Evolutionary conservation across 2,888 invertebrate species (phyloP).

Genomic region (Cantharis rustica): DNA sequence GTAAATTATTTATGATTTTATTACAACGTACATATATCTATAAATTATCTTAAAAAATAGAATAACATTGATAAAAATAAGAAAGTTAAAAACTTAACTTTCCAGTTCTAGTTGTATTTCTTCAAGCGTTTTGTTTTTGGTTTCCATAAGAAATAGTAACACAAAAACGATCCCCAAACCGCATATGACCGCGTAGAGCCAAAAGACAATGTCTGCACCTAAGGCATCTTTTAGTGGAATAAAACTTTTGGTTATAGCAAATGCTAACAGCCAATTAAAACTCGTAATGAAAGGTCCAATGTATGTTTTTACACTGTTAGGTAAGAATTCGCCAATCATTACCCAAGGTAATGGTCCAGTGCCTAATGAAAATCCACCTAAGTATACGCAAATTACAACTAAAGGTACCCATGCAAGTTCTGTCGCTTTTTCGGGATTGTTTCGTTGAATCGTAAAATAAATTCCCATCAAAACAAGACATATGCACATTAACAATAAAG

Average conservation of each 20-base stretch:
- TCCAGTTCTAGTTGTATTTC: conserved; percentile 56
- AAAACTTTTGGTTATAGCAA: conserved; percentile 55
- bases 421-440: conserved; percentile 50
- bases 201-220: conserved; percentile 56
- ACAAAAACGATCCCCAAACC: conserved; percentile 57
- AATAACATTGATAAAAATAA: too few species aligned
- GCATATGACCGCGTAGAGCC: conserved; percentile 59
- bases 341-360: conserved; percentile 59
- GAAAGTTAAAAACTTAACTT: not conserved
- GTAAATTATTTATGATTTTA: too few species aligned
- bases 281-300: conserved; percentile 52
- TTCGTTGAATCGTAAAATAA: conserved; percentile 66
- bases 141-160: conserved; percentile 60
- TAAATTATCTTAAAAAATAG: too few species aligned
- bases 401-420: conserved; percentile 51
- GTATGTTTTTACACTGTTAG: conserved; percentile 52
- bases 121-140: conserved; percentile 58
- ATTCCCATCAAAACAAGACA: conserved; percentile 70
- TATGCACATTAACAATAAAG: conserved; percentile 70
- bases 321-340: conserved; percentile 58
- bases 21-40: too few species aligned
- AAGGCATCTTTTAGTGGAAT: conserved; percentile 49
- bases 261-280: conserved; percentile 56
- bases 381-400: conserved; percentile 52
- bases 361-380: conserved; percentile 57